These are phyloP conservation scores for Mixornis gularis DNA, from an alignment of 2,113 vertebrate genomes.

Conservation along the genomic window DNA sequence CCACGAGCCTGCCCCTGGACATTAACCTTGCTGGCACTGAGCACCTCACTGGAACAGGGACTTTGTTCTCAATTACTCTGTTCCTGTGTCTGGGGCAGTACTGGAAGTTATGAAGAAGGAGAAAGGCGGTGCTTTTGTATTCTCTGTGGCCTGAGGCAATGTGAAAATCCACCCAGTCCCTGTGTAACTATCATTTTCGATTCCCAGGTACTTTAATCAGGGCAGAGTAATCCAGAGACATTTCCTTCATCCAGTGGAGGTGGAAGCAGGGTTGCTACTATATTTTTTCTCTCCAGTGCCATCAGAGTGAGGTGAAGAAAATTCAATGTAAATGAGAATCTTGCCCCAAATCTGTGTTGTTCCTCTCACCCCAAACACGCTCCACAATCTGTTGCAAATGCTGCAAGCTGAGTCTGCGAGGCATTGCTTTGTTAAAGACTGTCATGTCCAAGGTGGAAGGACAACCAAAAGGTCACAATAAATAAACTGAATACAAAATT, in stretches of 20 bases:
- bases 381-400: neutral
- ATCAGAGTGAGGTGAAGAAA: neutral
- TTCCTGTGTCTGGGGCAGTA: neutral
- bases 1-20: neutral
- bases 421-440: neutral
- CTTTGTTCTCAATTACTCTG: conserved; percentile 34
- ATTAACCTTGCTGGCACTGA: conserved; percentile 19
- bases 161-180: neutral
- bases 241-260: neutral
- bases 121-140: neutral
- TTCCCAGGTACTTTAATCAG: neutral
- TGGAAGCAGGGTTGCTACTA: neutral
- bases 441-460: neutral
- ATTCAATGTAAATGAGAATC: neutral
- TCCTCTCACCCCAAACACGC: neutral
- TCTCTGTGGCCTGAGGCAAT: neutral
- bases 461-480: conserved; percentile 33
- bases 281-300: neutral
- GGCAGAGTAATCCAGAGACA: neutral
- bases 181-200: neutral
- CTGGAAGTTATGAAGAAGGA: neutral
- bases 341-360: neutral
- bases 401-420: neutral
- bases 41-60: neutral
- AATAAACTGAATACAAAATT: conserved; percentile 30